These are phyloP conservation scores for western clawed frog (Xenopus tropicalis) DNA, from an alignment of 2,113 vertebrate genomes.

Conservation along the genomic window UCB_Xtro_10.0 CM004445.2:139052501-139053000, in stretches of 20 bases:
- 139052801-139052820: background rate
- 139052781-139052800: conserved; percentile 1
- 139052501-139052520: too few species aligned
- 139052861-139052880: too few species aligned
- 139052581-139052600: too few species aligned
- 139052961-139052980: background rate
- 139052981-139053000: background rate
- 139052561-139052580: too few species aligned
- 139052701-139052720: too few species aligned
- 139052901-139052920: background rate
- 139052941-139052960: too few species aligned
- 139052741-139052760: too few species aligned
- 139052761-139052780: background rate
- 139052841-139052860: background rate
- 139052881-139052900: background rate
- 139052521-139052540: background rate
- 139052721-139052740: background rate
- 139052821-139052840: too few species aligned
- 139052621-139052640: too few species aligned
- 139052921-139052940: background rate
- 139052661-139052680: background rate
- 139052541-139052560: background rate
- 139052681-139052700: background rate
- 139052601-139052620: background rate
- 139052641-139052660: background rate